Percentiles rank a stretch among this genome's conserved stretches.
phyloP scores from a whole-genome alignment of 2,113 vertebrate species.

The Equus quagga region DNA sequence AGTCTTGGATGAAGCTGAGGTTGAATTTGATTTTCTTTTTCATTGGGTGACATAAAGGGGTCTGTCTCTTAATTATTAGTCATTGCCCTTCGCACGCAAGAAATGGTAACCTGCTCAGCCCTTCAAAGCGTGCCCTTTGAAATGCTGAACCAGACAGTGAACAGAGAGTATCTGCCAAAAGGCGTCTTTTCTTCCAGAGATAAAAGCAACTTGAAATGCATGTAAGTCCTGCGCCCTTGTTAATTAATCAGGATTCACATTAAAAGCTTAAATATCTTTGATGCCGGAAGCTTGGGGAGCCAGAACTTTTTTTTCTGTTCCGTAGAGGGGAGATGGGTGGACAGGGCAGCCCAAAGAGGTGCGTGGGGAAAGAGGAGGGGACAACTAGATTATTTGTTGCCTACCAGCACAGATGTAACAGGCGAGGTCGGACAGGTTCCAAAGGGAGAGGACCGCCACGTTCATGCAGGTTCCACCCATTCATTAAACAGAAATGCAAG shows the following conservation, averaged over 20 bases:
- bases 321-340: constrained; percentile 57
- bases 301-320: constrained; percentile 55
- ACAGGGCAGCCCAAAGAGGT: constrained; percentile 15
- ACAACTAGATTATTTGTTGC: not conserved
- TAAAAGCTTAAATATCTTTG: constrained; percentile 88
- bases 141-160: constrained; percentile 72
- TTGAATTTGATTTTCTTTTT: constrained; percentile 25
- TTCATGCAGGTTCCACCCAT: not conserved
- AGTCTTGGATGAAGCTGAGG: not conserved
- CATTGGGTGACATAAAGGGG: constrained; percentile 57
- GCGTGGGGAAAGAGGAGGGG: not conserved
- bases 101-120: constrained; percentile 48
- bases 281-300: constrained; percentile 79
- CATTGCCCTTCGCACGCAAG: constrained; percentile 54
- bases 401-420: constrained; percentile 37
- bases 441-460: not conserved
- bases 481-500: not conserved
- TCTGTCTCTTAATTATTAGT: constrained; percentile 72
- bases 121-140: constrained; percentile 80
- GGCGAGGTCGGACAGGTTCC: not conserved
- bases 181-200: constrained; percentile 80
- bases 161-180: constrained; percentile 80
- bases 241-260: constrained; percentile 88
- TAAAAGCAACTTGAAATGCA: constrained; percentile 86
- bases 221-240: constrained; percentile 84